These are phyloP conservation scores for Ramazzottius varieornatus DNA, from an alignment of 2,888 invertebrate species.

Conservation along the genomic window DNA sequence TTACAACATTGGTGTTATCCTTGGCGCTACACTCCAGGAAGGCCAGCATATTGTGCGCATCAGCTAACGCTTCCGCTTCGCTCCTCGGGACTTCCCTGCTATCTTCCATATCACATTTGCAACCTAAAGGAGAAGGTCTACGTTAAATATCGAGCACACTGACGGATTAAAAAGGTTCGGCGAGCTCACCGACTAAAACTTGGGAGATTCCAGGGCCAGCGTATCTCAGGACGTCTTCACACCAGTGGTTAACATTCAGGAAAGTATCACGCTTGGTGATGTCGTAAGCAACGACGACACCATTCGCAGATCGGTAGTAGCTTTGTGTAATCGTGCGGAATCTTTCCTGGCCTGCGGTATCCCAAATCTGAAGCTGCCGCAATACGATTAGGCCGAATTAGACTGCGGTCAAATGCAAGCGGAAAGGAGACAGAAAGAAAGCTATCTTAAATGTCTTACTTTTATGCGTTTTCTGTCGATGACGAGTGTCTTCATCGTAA, in stretches of 20 bases:
- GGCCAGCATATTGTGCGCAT: conserved; percentile 57
- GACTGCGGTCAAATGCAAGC: not conserved
- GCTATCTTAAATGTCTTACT: conserved; percentile 29
- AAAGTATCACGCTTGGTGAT: conserved; percentile 76
- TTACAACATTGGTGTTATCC: conserved; percentile 63
- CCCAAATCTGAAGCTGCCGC: conserved; percentile 82
- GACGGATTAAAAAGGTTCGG: not conserved
- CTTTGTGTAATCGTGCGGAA: conserved; percentile 89
- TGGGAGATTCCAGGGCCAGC: conserved; percentile 72
- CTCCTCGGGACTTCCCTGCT: conserved; percentile 55
- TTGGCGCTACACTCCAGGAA: conserved; percentile 70
- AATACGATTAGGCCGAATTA: conserved; percentile 5
- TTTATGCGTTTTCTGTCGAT: conserved; percentile 82
- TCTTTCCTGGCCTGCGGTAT: conserved; percentile 82
- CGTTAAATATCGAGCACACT: conserved; percentile 7
- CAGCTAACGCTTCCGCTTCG: conserved; percentile 60
- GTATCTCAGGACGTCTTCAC: conserved; percentile 77
- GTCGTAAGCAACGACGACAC: conserved; percentile 86
- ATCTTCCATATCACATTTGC: conserved; percentile 58
- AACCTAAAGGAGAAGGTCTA: too few species aligned
- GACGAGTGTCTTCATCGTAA: conserved; percentile 85
- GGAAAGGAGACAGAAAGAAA: not conserved
- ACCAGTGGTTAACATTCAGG: conserved; percentile 69
- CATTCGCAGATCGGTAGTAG: conserved; percentile 85
- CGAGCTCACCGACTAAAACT: conserved; percentile 47